Evolutionary conservation across 2,113 vertebrate species (phyloP).

Genomic region (Serinus canaria): DNA sequence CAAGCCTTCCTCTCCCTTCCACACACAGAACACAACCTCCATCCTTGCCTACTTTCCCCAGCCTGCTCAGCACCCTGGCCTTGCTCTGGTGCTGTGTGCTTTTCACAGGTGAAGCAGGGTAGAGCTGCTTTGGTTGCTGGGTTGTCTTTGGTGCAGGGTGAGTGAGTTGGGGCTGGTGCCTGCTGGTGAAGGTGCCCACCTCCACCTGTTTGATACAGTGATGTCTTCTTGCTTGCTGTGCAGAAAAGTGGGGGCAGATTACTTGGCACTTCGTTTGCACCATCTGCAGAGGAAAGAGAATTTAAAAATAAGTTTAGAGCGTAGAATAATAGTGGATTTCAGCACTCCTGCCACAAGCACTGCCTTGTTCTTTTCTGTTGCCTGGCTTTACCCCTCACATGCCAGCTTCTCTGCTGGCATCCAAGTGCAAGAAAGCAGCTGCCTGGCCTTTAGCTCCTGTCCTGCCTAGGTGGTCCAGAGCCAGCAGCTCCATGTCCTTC

Average conservation of each 20-base stretch:
- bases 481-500: background rate
- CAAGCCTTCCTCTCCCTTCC: background rate
- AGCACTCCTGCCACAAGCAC: background rate
- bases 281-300: background rate
- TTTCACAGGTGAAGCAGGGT: background rate
- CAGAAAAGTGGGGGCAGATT: background rate
- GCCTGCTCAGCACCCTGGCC: background rate
- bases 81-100: background rate
- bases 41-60: background rate
- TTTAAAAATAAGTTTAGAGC: background rate
- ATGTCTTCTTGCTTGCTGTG: background rate
- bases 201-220: background rate
- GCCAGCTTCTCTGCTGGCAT: background rate
- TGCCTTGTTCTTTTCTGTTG: background rate
- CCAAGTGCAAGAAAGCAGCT: background rate
- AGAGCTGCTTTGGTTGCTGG: background rate
- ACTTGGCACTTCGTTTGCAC: background rate
- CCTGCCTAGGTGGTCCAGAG: background rate
- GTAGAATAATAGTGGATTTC: background rate
- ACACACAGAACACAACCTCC: background rate
- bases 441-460: background rate
- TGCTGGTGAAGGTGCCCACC: background rate
- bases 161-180: background rate
- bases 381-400: background rate
- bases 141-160: background rate